Evolutionary conservation across 2,888 invertebrate species (phyloP).

Genomic region (Eucera pruinosa): DNA sequence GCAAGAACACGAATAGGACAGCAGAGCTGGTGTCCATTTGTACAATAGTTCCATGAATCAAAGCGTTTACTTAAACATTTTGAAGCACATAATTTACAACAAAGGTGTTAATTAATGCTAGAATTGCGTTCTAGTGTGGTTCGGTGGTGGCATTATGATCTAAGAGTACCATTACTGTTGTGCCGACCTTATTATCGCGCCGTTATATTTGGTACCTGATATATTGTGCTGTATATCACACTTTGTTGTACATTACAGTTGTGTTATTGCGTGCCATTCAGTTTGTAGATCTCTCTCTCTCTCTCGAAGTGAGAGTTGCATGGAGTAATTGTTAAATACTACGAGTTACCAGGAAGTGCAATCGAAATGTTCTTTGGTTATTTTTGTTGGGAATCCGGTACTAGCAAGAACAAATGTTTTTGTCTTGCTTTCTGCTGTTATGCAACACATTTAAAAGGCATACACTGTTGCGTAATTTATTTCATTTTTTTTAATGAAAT

Average conservation of each 20-base stretch:
- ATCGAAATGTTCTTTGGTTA: not conserved
- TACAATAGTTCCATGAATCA: not conserved
- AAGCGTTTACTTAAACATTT: constrained; percentile 10
- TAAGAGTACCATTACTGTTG: constrained; percentile 13
- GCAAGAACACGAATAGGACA: no score
- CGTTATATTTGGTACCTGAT: constrained; percentile 14
- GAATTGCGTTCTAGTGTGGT: not conserved
- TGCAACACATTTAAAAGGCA: not conserved
- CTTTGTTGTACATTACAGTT: not conserved
- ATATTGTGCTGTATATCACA: constrained; percentile 8
- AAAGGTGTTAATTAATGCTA: constrained; percentile 8
- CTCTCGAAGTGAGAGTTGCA: constrained; percentile 7
- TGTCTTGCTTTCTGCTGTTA: not conserved
- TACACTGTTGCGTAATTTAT: not conserved
- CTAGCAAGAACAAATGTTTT: not conserved
- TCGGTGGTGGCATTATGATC: not conserved
- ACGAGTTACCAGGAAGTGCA: constrained; percentile 4
- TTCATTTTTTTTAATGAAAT: not conserved
- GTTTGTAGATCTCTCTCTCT: not conserved
- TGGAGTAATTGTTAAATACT: not conserved
- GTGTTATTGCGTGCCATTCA: not conserved
- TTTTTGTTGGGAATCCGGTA: not conserved
- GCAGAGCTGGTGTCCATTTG: not conserved
- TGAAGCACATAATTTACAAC: not conserved
- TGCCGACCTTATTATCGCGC: constrained; percentile 3